Evolutionary conservation across 2,113 vertebrate genomes (phyloP).

Genomic region (Laterallus jamaicensis): DNA sequence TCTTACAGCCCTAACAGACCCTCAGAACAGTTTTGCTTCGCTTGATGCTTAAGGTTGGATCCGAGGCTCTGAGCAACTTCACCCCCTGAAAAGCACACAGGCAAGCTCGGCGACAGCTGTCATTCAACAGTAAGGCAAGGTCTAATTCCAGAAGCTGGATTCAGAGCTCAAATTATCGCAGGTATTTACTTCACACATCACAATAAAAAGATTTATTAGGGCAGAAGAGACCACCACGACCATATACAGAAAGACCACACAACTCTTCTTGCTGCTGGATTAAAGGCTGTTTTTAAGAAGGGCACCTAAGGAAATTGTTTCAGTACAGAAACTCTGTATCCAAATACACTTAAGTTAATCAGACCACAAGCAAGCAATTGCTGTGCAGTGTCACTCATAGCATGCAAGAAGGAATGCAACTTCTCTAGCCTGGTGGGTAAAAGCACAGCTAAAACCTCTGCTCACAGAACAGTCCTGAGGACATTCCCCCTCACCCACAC

Average conservation of each 20-base stretch:
- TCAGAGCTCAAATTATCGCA: not conserved
- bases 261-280: not conserved
- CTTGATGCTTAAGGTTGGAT: not conserved
- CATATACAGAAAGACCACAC: not conserved
- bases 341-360: not conserved
- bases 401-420: not conserved
- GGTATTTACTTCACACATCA: not conserved
- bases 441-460: not conserved
- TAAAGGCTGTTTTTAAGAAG: not conserved
- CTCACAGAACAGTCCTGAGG: not conserved
- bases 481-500: not conserved
- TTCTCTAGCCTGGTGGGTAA: not conserved
- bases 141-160: not conserved
- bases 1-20: not conserved
- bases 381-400: not conserved
- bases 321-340: not conserved
- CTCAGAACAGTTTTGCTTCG: not conserved
- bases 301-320: not conserved
- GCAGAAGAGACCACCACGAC: not conserved
- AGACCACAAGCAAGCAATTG: not conserved
- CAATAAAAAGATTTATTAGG: not conserved
- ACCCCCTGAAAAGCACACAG: not conserved
- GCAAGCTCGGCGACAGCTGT: not conserved
- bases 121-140: not conserved
- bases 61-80: not conserved